A percentile compares a stretch with the other conserved stretches of the same genome.
These are phyloP conservation scores for Paraescarpia echinospica DNA, from an alignment of 1,140 invertebrate genomes.

Conservation along the genomic window DNA sequence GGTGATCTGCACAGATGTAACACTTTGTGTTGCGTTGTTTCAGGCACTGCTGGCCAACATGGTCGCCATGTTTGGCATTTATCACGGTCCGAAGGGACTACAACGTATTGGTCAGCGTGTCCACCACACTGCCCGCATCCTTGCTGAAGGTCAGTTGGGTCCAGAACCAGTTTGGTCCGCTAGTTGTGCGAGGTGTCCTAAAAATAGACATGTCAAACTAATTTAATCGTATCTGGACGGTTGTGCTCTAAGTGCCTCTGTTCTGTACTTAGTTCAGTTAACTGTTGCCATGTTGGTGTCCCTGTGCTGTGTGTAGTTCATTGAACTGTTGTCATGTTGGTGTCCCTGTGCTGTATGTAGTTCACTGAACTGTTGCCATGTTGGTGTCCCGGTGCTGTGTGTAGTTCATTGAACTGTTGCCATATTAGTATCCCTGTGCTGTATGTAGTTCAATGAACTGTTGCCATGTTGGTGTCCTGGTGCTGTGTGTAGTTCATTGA, in stretches of 20 bases:
- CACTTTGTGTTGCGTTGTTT: conserved; percentile 22
- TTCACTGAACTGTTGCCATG: too few relatives aligned
- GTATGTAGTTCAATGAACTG: too few relatives aligned
- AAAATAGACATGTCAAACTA: neutral
- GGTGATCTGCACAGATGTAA: too few relatives aligned
- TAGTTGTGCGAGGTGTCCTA: neutral
- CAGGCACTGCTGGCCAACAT: conserved; percentile 89
- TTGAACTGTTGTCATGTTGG: too few relatives aligned
- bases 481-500: too few relatives aligned
- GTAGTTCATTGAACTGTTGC: too few relatives aligned
- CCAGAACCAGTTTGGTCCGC: neutral
- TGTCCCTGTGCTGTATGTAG: too few relatives aligned
- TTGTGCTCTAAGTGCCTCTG: too few relatives aligned
- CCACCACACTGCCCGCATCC: conserved; percentile 79
- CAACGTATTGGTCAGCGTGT: conserved; percentile 84
- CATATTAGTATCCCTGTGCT: too few relatives aligned
- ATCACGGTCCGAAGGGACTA: conserved; percentile 90
- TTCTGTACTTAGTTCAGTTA: neutral
- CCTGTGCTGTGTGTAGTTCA: too few relatives aligned
- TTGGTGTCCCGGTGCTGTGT: too few relatives aligned
- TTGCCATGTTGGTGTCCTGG: too few relatives aligned
- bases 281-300: neutral
- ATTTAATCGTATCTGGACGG: neutral
- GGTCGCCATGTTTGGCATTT: conserved; percentile 97
- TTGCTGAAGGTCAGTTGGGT: conserved; percentile 68